phyloP scores from a whole-genome alignment of 2,113 vertebrate species.

The Oceanites oceanicus region DNA sequence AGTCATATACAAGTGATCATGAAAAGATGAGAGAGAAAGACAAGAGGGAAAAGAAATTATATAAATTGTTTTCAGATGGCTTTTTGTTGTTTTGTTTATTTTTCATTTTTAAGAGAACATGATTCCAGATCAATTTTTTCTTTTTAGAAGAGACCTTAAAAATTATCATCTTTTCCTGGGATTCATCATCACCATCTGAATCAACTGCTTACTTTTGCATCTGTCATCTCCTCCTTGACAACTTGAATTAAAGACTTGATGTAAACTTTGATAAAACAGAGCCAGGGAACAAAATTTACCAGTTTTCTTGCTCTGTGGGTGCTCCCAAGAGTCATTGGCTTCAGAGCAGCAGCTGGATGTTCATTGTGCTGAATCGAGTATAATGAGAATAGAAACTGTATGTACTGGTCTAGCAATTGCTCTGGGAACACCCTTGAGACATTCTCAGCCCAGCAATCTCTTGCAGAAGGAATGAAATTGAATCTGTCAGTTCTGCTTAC shows the following conservation, averaged over 20 bases:
- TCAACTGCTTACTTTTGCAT: background rate
- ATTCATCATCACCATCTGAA: background rate
- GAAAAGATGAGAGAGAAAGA: background rate
- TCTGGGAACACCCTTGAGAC: background rate
- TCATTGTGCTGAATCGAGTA: conserved; percentile 30
- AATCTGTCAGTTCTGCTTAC: background rate
- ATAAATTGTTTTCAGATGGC: background rate
- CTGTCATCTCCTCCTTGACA: background rate
- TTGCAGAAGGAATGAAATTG: background rate
- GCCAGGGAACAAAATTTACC: background rate
- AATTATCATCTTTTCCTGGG: background rate
- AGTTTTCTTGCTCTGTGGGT: background rate
- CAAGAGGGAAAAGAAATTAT: background rate
- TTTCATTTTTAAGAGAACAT: background rate
- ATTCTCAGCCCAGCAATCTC: background rate
- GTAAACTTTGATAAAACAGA: background rate
- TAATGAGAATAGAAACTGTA: background rate
- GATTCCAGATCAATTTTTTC: background rate
- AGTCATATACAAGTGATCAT: background rate
- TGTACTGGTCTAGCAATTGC: background rate
- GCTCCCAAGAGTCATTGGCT: background rate
- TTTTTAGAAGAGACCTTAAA: background rate
- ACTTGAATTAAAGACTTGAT: background rate
- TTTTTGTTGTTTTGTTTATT: background rate
- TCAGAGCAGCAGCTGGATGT: conserved; percentile 23